phyloP scores from a whole-genome alignment of 1,140 invertebrate genomes.

The Papilio helenus region DNA sequence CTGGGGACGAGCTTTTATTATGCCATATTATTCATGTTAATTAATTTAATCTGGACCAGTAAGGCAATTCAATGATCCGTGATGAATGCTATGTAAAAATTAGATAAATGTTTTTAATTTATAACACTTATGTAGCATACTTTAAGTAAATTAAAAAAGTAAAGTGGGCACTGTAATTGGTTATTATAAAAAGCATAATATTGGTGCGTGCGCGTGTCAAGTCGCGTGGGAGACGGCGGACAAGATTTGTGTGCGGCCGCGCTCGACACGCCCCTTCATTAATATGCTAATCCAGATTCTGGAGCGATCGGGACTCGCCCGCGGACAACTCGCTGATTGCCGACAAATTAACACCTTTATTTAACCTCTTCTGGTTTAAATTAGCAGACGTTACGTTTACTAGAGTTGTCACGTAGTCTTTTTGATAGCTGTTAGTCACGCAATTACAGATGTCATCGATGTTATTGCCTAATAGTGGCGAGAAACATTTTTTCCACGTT shows the following conservation, averaged over 20 bases:
- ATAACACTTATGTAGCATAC: slow-evolving; percentile 26
- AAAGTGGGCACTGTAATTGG: slow-evolving; percentile 70
- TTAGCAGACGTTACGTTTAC: background rate
- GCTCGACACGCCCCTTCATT: slow-evolving; percentile 74
- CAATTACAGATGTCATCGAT: background rate
- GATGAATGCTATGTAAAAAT: background rate
- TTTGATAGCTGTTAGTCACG: background rate
- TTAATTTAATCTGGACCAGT: too few relatives aligned
- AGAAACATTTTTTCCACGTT: background rate
- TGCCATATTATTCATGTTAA: too few relatives aligned
- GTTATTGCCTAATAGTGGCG: background rate
- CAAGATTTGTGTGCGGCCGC: slow-evolving; percentile 63
- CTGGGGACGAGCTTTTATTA: too few relatives aligned
- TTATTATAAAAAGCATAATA: slow-evolving; percentile 78
- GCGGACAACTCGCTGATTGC: slow-evolving; percentile 34
- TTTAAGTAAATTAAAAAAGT: slow-evolving; percentile 45
- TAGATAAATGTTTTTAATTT: background rate
- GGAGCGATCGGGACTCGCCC: slow-evolving; percentile 53
- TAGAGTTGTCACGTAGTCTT: background rate
- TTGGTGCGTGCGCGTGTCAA: slow-evolving; percentile 57
- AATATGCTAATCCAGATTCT: slow-evolving; percentile 75
- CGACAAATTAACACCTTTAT: slow-evolving; percentile 31
- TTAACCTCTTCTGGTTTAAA: background rate
- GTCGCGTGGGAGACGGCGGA: slow-evolving; percentile 62
- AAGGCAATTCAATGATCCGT: too few relatives aligned